A percentile compares a stretch with the other conserved stretches of the same genome.
These are phyloP conservation scores for Thysanoteuthis rhombus DNA, from an alignment of 2,888 invertebrate genomes.

Conservation along the genomic window DNA sequence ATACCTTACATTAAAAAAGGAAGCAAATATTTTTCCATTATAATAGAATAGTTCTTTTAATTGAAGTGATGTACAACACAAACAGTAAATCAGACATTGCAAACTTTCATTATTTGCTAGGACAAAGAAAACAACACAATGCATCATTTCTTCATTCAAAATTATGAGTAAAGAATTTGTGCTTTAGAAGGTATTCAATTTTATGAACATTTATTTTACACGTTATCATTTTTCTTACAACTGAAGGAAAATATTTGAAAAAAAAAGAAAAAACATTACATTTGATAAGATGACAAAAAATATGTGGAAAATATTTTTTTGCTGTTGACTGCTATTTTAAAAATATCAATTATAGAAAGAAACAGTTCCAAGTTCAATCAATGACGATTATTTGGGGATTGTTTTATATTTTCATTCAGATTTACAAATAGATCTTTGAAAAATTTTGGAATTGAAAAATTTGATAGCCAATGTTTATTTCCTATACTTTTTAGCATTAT, in stretches of 20 bases:
- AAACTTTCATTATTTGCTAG: no score
- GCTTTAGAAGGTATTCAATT: no score
- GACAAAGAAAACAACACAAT: no score
- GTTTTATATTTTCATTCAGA: neutral
- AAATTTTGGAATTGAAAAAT: neutral
- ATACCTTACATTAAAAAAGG: neutral
- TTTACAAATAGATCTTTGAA: neutral
- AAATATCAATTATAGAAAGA: neutral
- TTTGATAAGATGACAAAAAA: neutral
- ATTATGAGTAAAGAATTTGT: no score
- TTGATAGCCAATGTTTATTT: neutral
- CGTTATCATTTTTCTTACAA: no score
- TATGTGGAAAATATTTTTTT: neutral
- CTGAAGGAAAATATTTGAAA: neutral
- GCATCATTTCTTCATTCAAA: no score
- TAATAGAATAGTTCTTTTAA: neutral
- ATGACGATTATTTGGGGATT: neutral
- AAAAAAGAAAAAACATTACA: neutral
- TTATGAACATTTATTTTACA: no score
- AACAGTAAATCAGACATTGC: neutral
- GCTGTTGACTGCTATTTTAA: neutral
- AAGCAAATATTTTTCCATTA: no score
- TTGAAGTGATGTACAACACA: neutral
- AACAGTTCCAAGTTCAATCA: neutral
- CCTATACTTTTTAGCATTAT: neutral